Conservation (phyloP, 2,113 vertebrate species). For the Regulus satrapa region DNA sequence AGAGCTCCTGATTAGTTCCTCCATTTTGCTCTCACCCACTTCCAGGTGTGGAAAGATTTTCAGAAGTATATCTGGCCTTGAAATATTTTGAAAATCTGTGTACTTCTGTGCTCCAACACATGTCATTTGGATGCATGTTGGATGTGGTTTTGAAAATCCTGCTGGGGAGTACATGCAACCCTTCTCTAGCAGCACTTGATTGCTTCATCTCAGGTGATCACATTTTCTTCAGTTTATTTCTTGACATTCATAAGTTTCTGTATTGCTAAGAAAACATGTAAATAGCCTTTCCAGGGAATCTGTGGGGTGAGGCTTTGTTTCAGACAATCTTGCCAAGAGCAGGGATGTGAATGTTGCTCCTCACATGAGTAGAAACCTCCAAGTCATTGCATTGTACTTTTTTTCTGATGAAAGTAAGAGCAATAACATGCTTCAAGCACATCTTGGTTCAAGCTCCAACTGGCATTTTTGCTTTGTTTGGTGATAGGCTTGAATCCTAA, state of each 20-base stretch:
- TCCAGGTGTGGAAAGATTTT: neutral
- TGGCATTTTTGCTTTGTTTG: neutral
- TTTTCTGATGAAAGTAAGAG: neutral
- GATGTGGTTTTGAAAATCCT: neutral
- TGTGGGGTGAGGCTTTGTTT: neutral
- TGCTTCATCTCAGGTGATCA: neutral
- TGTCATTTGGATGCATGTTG: too few species aligned
- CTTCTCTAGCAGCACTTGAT: rapidly evolving
- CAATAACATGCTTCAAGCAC: neutral
- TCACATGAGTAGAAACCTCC: rapidly evolving
- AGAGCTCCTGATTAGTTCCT: neutral
- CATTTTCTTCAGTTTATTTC: neutral
- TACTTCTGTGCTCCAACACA: neutral
- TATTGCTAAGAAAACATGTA: neutral
- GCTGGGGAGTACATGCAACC: rapidly evolving
- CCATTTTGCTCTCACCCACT: neutral
- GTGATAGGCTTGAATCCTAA: neutral
- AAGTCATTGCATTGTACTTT: too few species aligned
- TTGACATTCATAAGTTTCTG: neutral
- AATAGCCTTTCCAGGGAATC: neutral
- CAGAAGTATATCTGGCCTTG: neutral
- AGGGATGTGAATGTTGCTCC: neutral
- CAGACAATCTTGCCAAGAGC: neutral
- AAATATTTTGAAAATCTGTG: neutral
- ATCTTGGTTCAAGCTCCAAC: neutral